These are phyloP conservation scores for Callithrix jacchus DNA, from an alignment of 2,113 vertebrate genomes.

Conservation along the genomic window DNA sequence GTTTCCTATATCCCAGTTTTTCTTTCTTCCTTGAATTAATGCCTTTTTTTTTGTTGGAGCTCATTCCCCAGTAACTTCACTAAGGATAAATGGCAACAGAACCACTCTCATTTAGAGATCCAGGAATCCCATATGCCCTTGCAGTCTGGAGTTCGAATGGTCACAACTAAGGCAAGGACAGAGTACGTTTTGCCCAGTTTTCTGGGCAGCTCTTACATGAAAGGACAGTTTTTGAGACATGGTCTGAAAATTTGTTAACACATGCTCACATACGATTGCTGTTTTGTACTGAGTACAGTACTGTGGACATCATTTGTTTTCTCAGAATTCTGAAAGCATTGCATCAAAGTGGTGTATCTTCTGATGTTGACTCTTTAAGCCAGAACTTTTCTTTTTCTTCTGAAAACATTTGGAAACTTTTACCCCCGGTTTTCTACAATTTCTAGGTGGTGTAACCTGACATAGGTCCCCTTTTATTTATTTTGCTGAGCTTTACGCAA, in stretches of 20 bases:
- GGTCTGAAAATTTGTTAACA: too few species aligned
- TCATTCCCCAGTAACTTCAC: not conserved
- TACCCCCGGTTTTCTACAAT: not conserved
- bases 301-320: not conserved
- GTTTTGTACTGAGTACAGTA: not conserved
- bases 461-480: not conserved
- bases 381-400: not conserved
- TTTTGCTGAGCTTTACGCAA: not conserved
- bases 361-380: not conserved
- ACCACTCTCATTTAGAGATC: not conserved
- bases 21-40: not conserved
- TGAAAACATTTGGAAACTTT: not conserved
- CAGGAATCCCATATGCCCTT: not conserved
- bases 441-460: not conserved
- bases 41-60: not conserved
- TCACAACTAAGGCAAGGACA: not conserved
- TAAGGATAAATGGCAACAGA: not conserved
- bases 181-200: rapidly evolving
- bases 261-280: not conserved
- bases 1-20: not conserved
- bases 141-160: not conserved
- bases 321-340: not conserved
- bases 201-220: not conserved
- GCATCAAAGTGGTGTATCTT: not conserved
- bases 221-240: not conserved